Base-by-base conservation (phyloP, 2,888 invertebrate species). In the Orchesella flavescens region DNA sequence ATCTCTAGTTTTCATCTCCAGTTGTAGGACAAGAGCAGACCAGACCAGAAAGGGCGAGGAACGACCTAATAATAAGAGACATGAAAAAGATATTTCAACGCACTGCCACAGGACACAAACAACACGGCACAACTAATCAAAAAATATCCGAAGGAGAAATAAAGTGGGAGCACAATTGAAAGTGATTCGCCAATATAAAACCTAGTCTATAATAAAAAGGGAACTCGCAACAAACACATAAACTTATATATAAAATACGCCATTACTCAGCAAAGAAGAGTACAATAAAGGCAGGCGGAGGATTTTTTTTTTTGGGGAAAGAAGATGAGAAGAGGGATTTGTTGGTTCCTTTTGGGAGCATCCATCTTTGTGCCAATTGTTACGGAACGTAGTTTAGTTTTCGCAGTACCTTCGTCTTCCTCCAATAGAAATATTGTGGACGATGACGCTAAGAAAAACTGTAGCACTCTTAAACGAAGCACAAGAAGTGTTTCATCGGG, bases 301-400 rank as follows among this genome's bases (percentile, higher is more conserved):
- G 49, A 46, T 46, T 61, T 21, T n/a, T 49, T 55, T 24, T 72
- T 68, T 65, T 55, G 80, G 74, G 80, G 74, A 80, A 59, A 59
- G 80, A 80, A 80, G 80, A 80, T 80, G 80, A 80, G 80, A 80
- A 68, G 66, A 68, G 80, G 80, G 80, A 80, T 80, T 80, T 80
- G 81, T 75, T 74, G 61, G 74, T 81, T 81, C 81, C 81, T 81
- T 81, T 57, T 81, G 81, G 81, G 81, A 81, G 81, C 81, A 75
- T 81, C 49, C 53, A 81, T 81, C 69, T 81, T 81, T 81, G 81
- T 81, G 81, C 81, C 81, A 81, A 81, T 81, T 81, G 81, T 81
- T 74, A 66, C 74, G 21, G 81, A 81, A 69, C 53, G 63, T 80
- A 73, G 80, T 81, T 55, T 81, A 81, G 81, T 75, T 75, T 53